Base-by-base conservation (phyloP, 2,797 vertebrate genomes). In the Leuciscus waleckii region DNA sequence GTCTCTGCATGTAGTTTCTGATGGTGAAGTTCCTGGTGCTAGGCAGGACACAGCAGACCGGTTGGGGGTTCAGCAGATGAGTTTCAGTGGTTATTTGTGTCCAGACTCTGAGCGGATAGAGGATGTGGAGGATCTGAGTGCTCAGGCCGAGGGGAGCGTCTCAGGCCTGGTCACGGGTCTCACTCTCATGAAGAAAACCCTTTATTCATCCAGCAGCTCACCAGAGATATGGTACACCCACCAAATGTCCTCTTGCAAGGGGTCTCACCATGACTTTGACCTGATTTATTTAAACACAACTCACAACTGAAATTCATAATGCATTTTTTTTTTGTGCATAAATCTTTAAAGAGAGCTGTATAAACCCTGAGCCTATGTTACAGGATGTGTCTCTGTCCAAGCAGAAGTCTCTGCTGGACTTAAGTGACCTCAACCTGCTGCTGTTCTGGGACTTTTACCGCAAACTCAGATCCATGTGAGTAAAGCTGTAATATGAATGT, bases 1-100 rank as follows among this genome's bases (percentile, higher is more conserved):
- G 23, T 78, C 10, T 43, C 58, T 43, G 2, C 71, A 14, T 85
- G 26, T 84, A 99, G 98, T 99, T 97, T 90, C 82, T 99, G 95
- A 99, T 99, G 98, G 95, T 99, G 58, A 99, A 99, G 91, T 99
- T 99, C 95, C 91, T 99, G 76, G 98, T 91, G 94, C 97, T 1
- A 96, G 98, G 74, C 97, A 98, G 91, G 98, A 98, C 26, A 95
- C 96, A 0, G 97, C 98, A 0, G 98, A 99, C 86, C 96, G 98
- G 1, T 93, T 99, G 0, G 98, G 98, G 0, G 97, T 99, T 0
- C 98, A 99, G 89, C 97, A 97, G 16, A 92, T 99, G 76, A 93
- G 87, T 69, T 95, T 98, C 54, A 96, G 96, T 2, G 98, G 98
- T 0, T 99, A 99, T 46, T 92, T 96, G 51, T 96, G 97, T 13